A percentile compares a stretch with the other conserved stretches of the same genome.
phyloP scores from a whole-genome alignment of 2,113 vertebrate genomes.

The Kryptolebias marmoratus region DNA sequence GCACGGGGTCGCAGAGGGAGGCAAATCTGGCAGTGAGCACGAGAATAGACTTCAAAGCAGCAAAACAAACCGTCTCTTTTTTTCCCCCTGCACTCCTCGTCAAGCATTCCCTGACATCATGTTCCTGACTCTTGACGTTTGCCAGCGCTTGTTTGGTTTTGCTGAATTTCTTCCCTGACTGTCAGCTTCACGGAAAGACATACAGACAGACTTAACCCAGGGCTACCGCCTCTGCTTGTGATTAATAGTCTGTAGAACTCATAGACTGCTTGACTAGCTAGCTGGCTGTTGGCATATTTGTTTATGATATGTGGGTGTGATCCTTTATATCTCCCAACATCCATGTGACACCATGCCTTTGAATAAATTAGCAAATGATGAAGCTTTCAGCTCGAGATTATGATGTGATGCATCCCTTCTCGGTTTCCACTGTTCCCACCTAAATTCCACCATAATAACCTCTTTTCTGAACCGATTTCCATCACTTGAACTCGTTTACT shows the following conservation, averaged over 20 bases:
- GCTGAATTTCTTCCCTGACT: constrained; percentile 59
- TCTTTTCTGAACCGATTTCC: constrained; percentile 10
- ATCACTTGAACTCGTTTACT: not conserved
- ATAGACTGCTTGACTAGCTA: constrained; percentile 51
- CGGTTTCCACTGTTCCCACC: constrained; percentile 13
- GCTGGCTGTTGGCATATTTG: constrained; percentile 66
- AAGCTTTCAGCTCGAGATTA: constrained; percentile 39
- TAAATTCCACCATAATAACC: constrained; percentile 13
- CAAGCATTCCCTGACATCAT: constrained; percentile 49
- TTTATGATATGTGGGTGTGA: constrained; percentile 68
- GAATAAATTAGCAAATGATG: constrained; percentile 49
- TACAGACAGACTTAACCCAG: constrained; percentile 57
- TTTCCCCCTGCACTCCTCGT: constrained; percentile 5
- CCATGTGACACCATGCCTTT: constrained; percentile 53
- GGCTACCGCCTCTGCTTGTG: constrained; percentile 71
- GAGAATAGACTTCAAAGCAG: constrained; percentile 68
- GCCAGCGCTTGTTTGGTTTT: constrained; percentile 61
- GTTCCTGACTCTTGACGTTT: constrained; percentile 57
- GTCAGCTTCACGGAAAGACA: constrained; percentile 52
- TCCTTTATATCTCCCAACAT: constrained; percentile 67
- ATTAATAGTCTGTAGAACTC: constrained; percentile 64
- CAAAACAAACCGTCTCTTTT: constrained; percentile 40
- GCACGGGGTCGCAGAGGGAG: constrained; percentile 61
- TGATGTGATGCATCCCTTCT: constrained; percentile 41
- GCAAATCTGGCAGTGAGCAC: constrained; percentile 56